Conservation (phyloP, 1,140 invertebrate species). For the Scaptomyza hsui region DNA sequence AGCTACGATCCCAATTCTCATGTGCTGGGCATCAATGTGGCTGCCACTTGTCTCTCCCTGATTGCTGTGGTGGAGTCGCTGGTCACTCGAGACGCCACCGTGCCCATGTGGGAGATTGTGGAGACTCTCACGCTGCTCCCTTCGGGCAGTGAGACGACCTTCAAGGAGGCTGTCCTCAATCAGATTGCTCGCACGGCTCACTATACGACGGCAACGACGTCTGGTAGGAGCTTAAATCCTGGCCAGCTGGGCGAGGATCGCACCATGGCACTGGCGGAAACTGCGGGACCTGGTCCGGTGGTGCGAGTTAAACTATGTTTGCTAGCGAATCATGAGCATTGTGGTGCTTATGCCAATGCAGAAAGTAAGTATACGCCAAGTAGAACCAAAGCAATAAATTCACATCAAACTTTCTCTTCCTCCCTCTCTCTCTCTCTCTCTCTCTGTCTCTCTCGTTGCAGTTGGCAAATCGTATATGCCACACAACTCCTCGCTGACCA, state of each 20-base stretch:
- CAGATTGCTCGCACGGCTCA: conserved; percentile 84
- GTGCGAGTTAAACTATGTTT: conserved; percentile 92
- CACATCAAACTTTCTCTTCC: not conserved
- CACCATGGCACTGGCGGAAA: conserved; percentile 84
- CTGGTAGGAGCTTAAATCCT: conserved; percentile 77
- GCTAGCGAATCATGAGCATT: conserved; percentile 90
- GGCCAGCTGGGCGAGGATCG: conserved; percentile 85
- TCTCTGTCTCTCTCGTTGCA: conserved; percentile 15
- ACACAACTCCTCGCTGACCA: conserved; percentile 65
- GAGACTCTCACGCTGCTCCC: conserved; percentile 88
- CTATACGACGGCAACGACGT: conserved; percentile 64
- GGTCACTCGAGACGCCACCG: conserved; percentile 85
- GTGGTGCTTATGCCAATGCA: conserved; percentile 92
- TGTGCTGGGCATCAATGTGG: conserved; percentile 91
- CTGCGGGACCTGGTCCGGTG: conserved; percentile 86
- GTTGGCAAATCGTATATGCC: conserved; percentile 80
- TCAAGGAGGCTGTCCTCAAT: conserved; percentile 88
- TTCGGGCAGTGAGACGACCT: conserved; percentile 87
- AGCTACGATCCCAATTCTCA: conserved; percentile 91
- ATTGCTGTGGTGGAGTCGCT: conserved; percentile 90
- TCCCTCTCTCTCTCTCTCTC: not conserved
- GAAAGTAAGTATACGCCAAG: conserved; percentile 87
- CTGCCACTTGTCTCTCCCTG: conserved; percentile 89
- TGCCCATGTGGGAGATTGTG: conserved; percentile 89
- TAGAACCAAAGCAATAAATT: conserved; percentile 14